Evolutionary conservation across 2,888 invertebrate genomes (phyloP), one percentile per base, ranked within the genome.

Genomic region (Hypsopygia costalis): DNA sequence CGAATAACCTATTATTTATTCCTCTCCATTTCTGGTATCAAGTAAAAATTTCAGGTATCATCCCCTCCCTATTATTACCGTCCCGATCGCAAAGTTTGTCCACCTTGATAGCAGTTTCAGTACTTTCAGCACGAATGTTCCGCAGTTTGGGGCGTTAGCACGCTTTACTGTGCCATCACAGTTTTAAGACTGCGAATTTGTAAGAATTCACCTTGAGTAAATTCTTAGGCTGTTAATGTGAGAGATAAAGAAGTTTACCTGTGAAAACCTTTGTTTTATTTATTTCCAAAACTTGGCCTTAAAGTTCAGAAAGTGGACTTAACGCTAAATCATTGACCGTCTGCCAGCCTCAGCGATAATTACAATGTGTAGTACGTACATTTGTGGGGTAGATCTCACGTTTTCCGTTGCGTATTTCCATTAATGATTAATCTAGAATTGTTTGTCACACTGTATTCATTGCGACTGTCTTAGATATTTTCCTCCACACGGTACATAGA

Each of bases 31-130:
- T 54, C 57, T 51, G 49, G 58, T 53, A 56, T 38, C 39, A 44
- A 46, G 43, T 46, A 34, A 16, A 41, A 4, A 16, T 16, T n/a
- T 16, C 16, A 16, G 16, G 16, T 3, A 16, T 16, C 16, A 16
- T 20, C 27, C 25, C 72, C 55, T 41, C 70, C 46, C 69, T 75
- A 65, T 38, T 49, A 52, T 59, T 60, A 69, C 64, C 54, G 52
- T 64, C 61, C 46, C 55, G 52, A 61, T 58, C 51, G 50, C 55
- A 66, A 76, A 72, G 60, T 69, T 68, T 52, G 76, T 81, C 72
- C 72, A 82, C 83, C 82, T 85, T 81, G 73, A 74, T 66, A 62
- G 68, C 70, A 71, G 66, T 77, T 75, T 62, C 61, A 65, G 66
- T 64, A 58, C 63, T 74, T 53, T 49, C 43, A 48, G 44, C 46